A percentile compares a stretch with the other conserved stretches of the same genome.
Conservation (phyloP, 1,140 invertebrate genomes). For the Pentalonia nigronervosa region DNA sequence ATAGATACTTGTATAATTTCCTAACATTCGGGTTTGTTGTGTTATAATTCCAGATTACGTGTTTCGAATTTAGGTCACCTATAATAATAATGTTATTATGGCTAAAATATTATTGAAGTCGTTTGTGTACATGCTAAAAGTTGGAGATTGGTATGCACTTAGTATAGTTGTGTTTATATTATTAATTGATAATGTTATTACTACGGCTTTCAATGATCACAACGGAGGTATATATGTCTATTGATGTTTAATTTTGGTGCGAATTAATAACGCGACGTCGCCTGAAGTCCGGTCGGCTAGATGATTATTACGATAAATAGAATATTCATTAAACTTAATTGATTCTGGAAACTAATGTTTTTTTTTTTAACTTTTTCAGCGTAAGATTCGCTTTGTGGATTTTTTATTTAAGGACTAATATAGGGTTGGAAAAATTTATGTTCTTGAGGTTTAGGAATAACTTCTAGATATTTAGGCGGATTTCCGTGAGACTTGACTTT, state of each 20-base stretch:
- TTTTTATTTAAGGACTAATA: background rate
- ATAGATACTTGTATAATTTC: slow-evolving; percentile 8
- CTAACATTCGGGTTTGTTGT: background rate
- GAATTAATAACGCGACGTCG: background rate
- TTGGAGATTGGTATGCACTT: background rate
- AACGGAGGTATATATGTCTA: background rate
- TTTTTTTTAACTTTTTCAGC: background rate
- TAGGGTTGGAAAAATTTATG: background rate
- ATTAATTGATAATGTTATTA: background rate
- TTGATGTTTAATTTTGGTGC: slow-evolving; percentile 21
- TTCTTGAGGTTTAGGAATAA: background rate
- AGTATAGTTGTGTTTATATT: background rate
- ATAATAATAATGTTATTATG: background rate
- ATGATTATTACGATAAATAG: background rate
- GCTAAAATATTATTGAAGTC: background rate
- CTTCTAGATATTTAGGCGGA: background rate
- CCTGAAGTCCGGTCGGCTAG: background rate
- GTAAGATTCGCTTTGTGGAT: background rate
- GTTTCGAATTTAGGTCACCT: slow-evolving; percentile 33
- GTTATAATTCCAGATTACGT: slow-evolving; percentile 7
- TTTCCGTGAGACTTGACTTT: background rate
- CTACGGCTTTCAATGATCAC: background rate
- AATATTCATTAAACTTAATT: slow-evolving; percentile 37
- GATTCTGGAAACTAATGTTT: background rate
- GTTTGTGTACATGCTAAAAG: background rate